These are phyloP conservation scores for Elaphurus davidianus DNA, from an alignment of 2,113 vertebrate genomes.

Conservation along the genomic window DNA sequence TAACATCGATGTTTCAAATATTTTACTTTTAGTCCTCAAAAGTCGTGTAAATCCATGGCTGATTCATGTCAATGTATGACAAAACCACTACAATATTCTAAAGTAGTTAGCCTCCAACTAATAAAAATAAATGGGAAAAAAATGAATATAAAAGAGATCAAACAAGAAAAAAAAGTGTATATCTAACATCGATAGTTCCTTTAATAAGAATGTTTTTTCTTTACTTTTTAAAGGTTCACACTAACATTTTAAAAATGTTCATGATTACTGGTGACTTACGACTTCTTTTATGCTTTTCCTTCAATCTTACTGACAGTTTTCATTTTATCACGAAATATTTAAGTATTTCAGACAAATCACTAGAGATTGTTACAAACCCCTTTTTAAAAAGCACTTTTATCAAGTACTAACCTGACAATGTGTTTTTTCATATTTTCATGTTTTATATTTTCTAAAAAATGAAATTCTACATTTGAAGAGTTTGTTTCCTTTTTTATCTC, in stretches of 20 bases:
- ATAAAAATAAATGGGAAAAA: too few relatives aligned
- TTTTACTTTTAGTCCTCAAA: background rate
- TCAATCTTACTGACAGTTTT: background rate
- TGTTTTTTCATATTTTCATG: background rate
- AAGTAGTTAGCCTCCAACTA: too few relatives aligned
- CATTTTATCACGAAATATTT: background rate
- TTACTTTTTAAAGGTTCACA: background rate
- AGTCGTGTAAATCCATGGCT: too few relatives aligned
- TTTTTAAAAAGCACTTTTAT: background rate
- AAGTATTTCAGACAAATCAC: background rate
- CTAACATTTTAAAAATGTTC: background rate
- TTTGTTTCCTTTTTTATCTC: background rate
- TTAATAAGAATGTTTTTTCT: background rate
- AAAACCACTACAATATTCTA: too few relatives aligned
- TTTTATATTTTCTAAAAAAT: constrained; percentile 24
- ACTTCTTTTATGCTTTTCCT: background rate
- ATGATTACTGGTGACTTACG: background rate
- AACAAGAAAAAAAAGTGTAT: background rate
- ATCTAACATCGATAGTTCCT: background rate
- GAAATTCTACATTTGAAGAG: background rate
- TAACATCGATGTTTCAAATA: background rate
- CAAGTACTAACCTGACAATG: background rate
- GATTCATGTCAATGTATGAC: too few relatives aligned
- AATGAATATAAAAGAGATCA: too few relatives aligned
- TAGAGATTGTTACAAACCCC: background rate